phyloP scores from a whole-genome alignment of 2,888 invertebrate genomes.

The Steinernema hermaphroditum region DNA sequence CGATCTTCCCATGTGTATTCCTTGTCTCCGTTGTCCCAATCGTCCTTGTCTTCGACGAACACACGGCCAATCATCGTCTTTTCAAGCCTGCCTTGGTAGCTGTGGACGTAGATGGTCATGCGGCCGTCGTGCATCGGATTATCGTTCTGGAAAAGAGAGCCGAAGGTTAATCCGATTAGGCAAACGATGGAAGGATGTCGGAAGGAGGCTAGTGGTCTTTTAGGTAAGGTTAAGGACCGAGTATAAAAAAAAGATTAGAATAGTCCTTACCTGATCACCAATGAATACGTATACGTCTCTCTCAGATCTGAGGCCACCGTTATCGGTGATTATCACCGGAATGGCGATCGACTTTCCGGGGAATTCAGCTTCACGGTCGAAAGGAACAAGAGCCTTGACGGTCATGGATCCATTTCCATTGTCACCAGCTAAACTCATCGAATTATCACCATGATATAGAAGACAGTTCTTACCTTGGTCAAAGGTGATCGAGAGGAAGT shows the following conservation, averaged over 20 bases:
- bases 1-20: slow-evolving; percentile 81
- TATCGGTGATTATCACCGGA: slow-evolving; percentile 95
- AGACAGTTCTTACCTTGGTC: slow-evolving; percentile 79
- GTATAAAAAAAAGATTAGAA: slow-evolving; percentile 16
- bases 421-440: slow-evolving; percentile 73
- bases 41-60: slow-evolving; percentile 94
- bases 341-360: slow-evolving; percentile 77
- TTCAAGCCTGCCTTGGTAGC: slow-evolving; percentile 86
- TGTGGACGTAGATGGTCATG: slow-evolving; percentile 93
- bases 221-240: background rate
- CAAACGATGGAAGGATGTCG: background rate
- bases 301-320: slow-evolving; percentile 74
- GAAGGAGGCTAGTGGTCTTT: background rate
- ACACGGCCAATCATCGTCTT: slow-evolving; percentile 90
- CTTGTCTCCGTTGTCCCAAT: slow-evolving; percentile 97
- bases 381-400: slow-evolving; percentile 78
- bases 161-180: slow-evolving; percentile 17
- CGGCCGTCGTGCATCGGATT: slow-evolving; percentile 97
- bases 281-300: slow-evolving; percentile 77
- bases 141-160: slow-evolving; percentile 74
- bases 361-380: slow-evolving; percentile 59
- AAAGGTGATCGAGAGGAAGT: slow-evolving; percentile 93
- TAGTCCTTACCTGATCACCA: slow-evolving; percentile 76
- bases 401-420: slow-evolving; percentile 97
- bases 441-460: no score